Evolutionary conservation across 2,113 vertebrate genomes (phyloP), one percentile per base, ranked within the genome.

Genomic region (Astatoreochromis straeleni): DNA sequence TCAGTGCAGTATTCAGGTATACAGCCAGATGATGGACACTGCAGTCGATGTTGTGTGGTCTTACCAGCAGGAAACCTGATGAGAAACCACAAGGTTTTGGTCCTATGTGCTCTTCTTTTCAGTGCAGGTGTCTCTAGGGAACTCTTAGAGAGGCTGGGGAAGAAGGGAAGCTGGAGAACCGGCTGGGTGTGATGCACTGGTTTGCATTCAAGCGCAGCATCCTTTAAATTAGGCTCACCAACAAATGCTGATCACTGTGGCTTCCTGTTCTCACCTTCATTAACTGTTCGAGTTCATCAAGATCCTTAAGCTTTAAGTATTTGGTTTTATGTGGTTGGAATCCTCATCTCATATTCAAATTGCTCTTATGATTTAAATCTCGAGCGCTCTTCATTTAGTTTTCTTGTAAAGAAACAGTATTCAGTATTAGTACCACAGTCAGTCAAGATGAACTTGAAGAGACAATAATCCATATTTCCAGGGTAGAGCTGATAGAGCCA

Each of bases 271-370:
- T 63, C 29, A 63, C 0, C 9, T 63, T 63, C 58, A 33, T 63
- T 63, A 33, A 17, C 2, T 31, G 57, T 60, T 60, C 1, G 14
- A 60, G 9, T 63, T 63, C 29, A 60, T 11, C 9, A 63, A 63
- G 29, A 63, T 63, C 1, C 58, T 60, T 1, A 60, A 60, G 1
- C 2, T 63, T 63, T 63, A 19, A 63, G 29, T 1, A 63, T 33
- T 63, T 0, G 2, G 29, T 4, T 7, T 63, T 0, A 63, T 63
- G 9, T 63, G 29, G 29, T 60, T 60, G 5, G 57, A 33, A 60
- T 10, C 57, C 29, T 63, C 29, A 19, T 33, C 3, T 4, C 2
- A 63, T 63, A 63, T 63, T 63, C 29, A 60, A 7, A 2, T 63
- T 33, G 1, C 0, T 63, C 58, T 63, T 2, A 1, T 60, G 57